phyloP scores from a whole-genome alignment of 2,888 invertebrate genomes.

The Acanthosepion pharaonis region DNA sequence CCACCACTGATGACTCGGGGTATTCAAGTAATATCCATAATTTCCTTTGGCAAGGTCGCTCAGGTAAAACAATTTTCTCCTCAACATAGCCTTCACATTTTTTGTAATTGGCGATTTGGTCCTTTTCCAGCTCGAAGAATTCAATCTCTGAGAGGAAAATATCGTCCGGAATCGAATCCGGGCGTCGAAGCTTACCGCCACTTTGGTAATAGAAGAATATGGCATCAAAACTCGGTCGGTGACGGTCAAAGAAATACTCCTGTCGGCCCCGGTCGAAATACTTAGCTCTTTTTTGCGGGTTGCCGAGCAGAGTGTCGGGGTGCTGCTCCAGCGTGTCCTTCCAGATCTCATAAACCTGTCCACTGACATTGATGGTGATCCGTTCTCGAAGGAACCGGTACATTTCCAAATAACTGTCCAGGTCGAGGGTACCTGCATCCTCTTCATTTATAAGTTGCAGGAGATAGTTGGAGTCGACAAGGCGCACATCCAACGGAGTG shows the following conservation, averaged over 20 bases:
- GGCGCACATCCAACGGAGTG: conserved; percentile 63
- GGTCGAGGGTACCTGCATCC: conserved; percentile 54
- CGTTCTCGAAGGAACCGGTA: conserved; percentile 65
- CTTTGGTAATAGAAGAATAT: conserved; percentile 74
- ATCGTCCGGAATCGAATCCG: conserved; percentile 73
- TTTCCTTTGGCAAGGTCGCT: conserved; percentile 66
- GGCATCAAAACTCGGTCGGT: conserved; percentile 74
- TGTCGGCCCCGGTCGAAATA: conserved; percentile 71
- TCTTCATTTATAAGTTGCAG: conserved; percentile 53
- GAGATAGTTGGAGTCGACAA: conserved; percentile 59
- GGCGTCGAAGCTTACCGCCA: conserved; percentile 72
- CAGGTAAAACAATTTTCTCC: conserved; percentile 70
- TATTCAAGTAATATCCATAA: conserved; percentile 75
- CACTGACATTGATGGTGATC: conserved; percentile 74
- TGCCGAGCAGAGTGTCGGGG: conserved; percentile 73
- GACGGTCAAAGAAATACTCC: conserved; percentile 74
- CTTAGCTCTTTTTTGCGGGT: conserved; percentile 71
- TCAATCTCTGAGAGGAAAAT: conserved; percentile 73
- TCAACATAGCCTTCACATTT: conserved; percentile 72
- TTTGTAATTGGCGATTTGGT: conserved; percentile 72
- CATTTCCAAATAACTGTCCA: conserved; percentile 60
- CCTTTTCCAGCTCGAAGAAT: conserved; percentile 73
- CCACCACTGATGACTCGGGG: conserved; percentile 72
- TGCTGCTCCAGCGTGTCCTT: conserved; percentile 71
- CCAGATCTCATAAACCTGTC: conserved; percentile 73